Percentiles rank a stretch among this genome's conserved stretches.
Conservation (phyloP, 2,113 vertebrate species). For the Scolopax mira region DNA sequence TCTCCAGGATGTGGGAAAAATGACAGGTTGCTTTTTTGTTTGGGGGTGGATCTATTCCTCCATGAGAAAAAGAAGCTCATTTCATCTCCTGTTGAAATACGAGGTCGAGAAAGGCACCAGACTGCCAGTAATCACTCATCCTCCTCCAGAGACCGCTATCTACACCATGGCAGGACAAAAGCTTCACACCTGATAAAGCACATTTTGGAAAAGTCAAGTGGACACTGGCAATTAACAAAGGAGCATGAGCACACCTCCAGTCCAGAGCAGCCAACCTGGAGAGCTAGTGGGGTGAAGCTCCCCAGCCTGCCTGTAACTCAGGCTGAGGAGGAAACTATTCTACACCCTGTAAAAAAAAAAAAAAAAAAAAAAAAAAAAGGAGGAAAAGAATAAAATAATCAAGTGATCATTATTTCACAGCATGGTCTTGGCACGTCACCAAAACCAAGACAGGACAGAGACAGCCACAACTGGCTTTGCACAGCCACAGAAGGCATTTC, state of each 20-base stretch:
- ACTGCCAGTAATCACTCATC: not conserved
- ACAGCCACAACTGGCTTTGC: not conserved
- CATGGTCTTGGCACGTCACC: not conserved
- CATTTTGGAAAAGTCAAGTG: not conserved
- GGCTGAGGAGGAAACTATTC: not conserved
- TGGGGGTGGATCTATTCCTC: not conserved
- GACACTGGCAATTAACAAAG: not conserved
- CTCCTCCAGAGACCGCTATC: not conserved
- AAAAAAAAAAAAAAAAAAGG: not conserved
- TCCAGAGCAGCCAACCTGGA: not conserved
- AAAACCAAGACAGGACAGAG: not conserved
- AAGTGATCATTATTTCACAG: not conserved
- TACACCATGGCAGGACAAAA: not conserved
- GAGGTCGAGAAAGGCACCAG: not conserved
- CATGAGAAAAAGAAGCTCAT: not conserved
- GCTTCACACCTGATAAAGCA: not conserved
- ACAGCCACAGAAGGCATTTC: not conserved
- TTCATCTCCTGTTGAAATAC: not conserved
- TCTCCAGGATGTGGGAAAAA: not conserved
- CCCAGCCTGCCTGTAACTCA: not conserved
- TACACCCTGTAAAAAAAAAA: not conserved
- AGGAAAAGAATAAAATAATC: not conserved
- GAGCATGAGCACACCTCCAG: accelerated
- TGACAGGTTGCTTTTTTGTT: not conserved
- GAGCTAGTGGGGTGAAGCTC: not conserved